Evolutionary conservation across 2,113 vertebrate genomes (phyloP).

Genomic region (Rhegmatorhina hoffmannsi): DNA sequence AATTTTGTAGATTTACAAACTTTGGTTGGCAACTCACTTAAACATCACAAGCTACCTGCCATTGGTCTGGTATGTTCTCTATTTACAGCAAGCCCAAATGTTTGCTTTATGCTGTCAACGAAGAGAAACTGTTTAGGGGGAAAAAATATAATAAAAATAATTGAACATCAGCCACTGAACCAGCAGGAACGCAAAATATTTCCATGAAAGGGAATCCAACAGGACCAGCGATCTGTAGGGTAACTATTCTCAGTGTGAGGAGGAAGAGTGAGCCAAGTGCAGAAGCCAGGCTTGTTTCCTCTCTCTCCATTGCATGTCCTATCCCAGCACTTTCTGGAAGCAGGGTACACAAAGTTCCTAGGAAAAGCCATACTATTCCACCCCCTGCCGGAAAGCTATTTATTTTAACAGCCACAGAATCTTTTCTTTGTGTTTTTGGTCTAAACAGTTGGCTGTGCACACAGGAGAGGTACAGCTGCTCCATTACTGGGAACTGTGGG

Average conservation of each 20-base stretch:
- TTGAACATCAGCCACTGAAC: conserved; percentile 27
- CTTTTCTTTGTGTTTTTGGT: conserved; percentile 51
- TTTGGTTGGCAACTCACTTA: not conserved
- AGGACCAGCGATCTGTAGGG: conserved; percentile 4
- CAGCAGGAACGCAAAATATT: conserved; percentile 51
- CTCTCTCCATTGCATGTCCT: not conserved
- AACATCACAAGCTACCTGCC: conserved; percentile 41
- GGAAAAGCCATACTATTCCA: conserved; percentile 1
- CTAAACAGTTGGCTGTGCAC: conserved; percentile 14
- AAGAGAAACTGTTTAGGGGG: conserved; percentile 1
- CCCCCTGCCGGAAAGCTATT: conserved; percentile 36
- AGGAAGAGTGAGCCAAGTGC: conserved; percentile 42
- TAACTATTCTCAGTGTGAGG: conserved; percentile 56
- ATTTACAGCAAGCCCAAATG: conserved; percentile 42
- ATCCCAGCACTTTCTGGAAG: conserved; percentile 36
- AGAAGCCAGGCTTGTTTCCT: conserved; percentile 57
- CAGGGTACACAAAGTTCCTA: conserved; percentile 41
- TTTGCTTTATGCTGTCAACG: conserved; percentile 44
- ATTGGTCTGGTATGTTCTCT: conserved; percentile 23
- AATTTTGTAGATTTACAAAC: conserved; percentile 51
- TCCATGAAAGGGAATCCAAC: conserved; percentile 50
- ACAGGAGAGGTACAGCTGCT: not conserved
- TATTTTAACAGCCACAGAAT: conserved; percentile 46
- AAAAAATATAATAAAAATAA: conserved; percentile 16
- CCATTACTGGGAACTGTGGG: not conserved